Percentiles rank a stretch among this genome's conserved stretches.
Conservation (phyloP, 2,113 vertebrate genomes). For the Gadus chalcogrammus region DNA sequence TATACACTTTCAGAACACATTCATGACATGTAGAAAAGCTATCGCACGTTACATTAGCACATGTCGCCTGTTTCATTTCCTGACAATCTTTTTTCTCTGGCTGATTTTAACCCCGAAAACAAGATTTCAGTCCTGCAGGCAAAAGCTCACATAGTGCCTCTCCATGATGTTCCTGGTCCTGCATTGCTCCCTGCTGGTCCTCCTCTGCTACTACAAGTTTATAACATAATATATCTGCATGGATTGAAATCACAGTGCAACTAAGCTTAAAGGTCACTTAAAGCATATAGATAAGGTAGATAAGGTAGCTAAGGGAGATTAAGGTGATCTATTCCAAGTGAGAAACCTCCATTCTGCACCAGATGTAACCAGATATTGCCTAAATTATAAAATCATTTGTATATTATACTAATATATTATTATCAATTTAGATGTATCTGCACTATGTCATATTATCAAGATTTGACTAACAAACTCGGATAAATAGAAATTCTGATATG, state of each 20-base stretch:
- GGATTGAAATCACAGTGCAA: too few relatives aligned
- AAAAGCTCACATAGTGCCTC: neutral
- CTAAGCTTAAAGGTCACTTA: too few relatives aligned
- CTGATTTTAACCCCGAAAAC: conserved; percentile 7
- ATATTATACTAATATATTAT: neutral
- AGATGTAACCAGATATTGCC: neutral
- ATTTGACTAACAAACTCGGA: neutral
- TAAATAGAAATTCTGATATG: neutral
- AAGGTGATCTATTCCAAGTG: neutral
- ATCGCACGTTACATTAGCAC: conserved; percentile 22
- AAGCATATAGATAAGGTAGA: too few relatives aligned
- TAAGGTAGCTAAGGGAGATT: neutral
- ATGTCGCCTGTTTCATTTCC: conserved; percentile 13
- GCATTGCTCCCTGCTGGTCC: conserved; percentile 59
- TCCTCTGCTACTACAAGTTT: neutral
- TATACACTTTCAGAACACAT: neutral
- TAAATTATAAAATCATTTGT: neutral
- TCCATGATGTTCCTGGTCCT: conserved; percentile 31
- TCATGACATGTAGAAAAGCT: conserved; percentile 6
- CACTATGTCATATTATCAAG: neutral
- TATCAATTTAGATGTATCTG: too few relatives aligned
- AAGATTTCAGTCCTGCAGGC: conserved; percentile 1
- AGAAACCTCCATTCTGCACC: too few relatives aligned
- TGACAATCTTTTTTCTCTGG: neutral
- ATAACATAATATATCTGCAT: neutral